These are phyloP conservation scores for Lasioglossum baleicum DNA, from an alignment of 1,140 invertebrate species.

Conservation along the genomic window DNA sequence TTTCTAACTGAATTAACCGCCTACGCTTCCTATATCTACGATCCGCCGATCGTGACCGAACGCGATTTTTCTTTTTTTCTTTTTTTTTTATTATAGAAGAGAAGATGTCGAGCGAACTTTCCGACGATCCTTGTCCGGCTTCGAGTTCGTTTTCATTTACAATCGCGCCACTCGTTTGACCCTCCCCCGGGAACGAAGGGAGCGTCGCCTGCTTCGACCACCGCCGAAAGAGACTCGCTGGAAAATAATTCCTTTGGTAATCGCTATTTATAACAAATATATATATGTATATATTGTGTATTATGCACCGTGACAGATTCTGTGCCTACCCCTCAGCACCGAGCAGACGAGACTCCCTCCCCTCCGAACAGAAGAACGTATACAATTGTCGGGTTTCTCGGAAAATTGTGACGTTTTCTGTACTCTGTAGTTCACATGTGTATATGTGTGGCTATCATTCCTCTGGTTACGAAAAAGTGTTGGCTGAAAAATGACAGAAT, in stretches of 20 bases:
- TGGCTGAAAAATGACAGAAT: too few species aligned
- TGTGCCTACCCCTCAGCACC: neutral
- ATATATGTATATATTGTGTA: neutral
- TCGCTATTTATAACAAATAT: neutral
- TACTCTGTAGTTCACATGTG: too few species aligned
- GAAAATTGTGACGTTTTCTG: too few species aligned
- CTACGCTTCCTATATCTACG: neutral
- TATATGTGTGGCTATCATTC: too few species aligned
- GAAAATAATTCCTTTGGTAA: neutral
- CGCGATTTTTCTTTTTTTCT: neutral
- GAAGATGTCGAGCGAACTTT: slow-evolving; percentile 52
- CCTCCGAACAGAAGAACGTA: too few species aligned
- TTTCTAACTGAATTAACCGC: neutral
- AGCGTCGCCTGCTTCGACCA: too few species aligned
- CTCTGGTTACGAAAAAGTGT: too few species aligned
- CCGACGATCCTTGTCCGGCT: neutral
- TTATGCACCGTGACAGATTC: neutral
- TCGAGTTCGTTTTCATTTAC: neutral
- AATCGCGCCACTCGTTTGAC: slow-evolving; percentile 16
- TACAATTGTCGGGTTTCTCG: too few species aligned
- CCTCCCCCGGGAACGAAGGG: neutral
- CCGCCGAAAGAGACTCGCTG: neutral
- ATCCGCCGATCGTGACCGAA: neutral
- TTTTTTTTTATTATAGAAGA: slow-evolving; percentile 31
- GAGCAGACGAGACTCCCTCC: neutral